These are phyloP conservation scores for Drosophila saltans DNA, from an alignment of 1,140 invertebrate species.

Conservation along the genomic window DNA sequence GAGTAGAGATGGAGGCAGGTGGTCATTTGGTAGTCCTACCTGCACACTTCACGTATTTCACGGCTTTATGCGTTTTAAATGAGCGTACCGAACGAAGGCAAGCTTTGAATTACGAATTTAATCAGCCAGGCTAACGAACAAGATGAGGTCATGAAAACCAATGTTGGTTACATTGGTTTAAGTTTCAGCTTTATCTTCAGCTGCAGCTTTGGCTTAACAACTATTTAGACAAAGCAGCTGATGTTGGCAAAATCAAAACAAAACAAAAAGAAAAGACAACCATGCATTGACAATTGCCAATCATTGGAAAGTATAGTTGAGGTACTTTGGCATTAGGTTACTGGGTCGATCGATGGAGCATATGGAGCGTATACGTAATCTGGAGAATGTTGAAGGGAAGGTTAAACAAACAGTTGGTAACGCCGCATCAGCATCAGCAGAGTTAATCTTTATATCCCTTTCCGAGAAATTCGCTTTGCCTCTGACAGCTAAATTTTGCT, in stretches of 20 bases:
- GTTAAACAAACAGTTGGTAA: slow-evolving; percentile 9
- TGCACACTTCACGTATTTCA: slow-evolving; percentile 55
- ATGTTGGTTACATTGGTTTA: slow-evolving; percentile 30
- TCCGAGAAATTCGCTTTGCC: slow-evolving; percentile 56
- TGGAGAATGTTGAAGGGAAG: slow-evolving; percentile 16
- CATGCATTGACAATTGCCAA: slow-evolving; percentile 22
- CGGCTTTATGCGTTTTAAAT: slow-evolving; percentile 69
- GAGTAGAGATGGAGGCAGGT: slow-evolving; percentile 19
- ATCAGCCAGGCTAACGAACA: slow-evolving; percentile 35
- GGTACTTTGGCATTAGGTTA: slow-evolving; percentile 15
- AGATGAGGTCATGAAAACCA: slow-evolving; percentile 44
- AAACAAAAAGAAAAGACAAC: neutral
- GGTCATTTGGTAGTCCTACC: slow-evolving; percentile 62
- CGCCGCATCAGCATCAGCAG: slow-evolving; percentile 17
- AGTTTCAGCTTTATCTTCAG: neutral
- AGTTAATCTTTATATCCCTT: slow-evolving; percentile 69
- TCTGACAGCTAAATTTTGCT: slow-evolving; percentile 68
- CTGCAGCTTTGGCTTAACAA: slow-evolving; percentile 37
- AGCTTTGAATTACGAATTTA: slow-evolving; percentile 65
- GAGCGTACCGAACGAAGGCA: slow-evolving; percentile 42
- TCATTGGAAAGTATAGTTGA: slow-evolving; percentile 27
- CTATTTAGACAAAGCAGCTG: slow-evolving; percentile 36
- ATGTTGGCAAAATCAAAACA: neutral
- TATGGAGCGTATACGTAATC: slow-evolving; percentile 59
- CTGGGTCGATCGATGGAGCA: slow-evolving; percentile 25